Evolutionary conservation across 2,113 vertebrate genomes (phyloP).

Genomic region (Lophura nycthemera): DNA sequence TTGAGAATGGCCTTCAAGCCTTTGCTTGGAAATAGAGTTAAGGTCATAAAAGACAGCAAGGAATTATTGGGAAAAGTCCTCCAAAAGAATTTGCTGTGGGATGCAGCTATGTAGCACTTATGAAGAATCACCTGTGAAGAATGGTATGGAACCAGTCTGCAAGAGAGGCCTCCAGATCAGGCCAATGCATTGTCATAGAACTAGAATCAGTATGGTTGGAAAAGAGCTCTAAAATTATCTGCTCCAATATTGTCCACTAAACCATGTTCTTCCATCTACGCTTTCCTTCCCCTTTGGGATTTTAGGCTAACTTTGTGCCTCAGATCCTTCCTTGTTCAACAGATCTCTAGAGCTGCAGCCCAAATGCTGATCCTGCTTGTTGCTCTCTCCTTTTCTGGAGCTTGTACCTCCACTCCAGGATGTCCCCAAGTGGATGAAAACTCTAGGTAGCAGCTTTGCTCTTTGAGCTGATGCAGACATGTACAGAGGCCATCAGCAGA

Average conservation of each 20-base stretch:
- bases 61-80: conserved; percentile 16
- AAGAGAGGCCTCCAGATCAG: background rate
- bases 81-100: background rate
- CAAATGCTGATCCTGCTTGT: background rate
- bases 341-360: background rate
- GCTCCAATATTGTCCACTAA: too few relatives aligned
- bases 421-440: background rate
- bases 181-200: background rate
- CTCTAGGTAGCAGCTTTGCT: background rate
- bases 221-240: too few relatives aligned
- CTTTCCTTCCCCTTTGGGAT: background rate
- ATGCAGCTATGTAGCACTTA: background rate
- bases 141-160: accelerated
- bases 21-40: conserved; percentile 26
- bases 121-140: background rate
- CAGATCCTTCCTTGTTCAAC: background rate
- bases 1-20: background rate
- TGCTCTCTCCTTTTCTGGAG: background rate
- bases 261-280: too few relatives aligned
- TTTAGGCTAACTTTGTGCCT: background rate
- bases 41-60: conserved; percentile 14
- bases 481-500: background rate
- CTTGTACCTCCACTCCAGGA: background rate
- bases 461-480: accelerated
- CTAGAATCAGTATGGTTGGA: too few relatives aligned